These are phyloP conservation scores for Lepilemur ruficaudatus DNA, from an alignment of 2,797 vertebrate genomes.

Conservation along the genomic window DNA sequence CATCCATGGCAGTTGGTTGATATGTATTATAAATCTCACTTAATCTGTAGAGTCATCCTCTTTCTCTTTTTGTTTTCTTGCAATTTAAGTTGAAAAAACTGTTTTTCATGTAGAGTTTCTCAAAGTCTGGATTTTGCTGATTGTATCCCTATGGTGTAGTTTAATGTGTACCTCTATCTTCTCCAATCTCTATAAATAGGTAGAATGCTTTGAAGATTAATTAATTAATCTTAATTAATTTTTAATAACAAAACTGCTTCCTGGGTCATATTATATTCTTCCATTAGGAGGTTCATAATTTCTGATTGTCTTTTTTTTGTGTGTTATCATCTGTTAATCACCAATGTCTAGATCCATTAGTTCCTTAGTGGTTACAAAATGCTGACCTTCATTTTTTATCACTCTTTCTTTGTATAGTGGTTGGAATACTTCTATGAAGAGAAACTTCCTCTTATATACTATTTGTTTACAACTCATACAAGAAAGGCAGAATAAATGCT, in stretches of 20 bases:
- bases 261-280: not conserved
- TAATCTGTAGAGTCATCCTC: not conserved
- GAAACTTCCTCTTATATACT: not conserved
- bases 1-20: not conserved
- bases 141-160: not conserved
- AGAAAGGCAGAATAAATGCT: not conserved
- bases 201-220: not conserved
- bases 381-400: not conserved
- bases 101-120: not conserved
- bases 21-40: not conserved
- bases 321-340: not conserved
- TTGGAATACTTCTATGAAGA: not conserved
- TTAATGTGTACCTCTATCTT: not conserved
- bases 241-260: not conserved
- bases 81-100: not conserved
- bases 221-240: not conserved
- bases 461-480: not conserved
- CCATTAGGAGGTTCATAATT: not conserved
- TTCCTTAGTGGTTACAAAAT: not conserved
- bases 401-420: not conserved
- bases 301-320: not conserved
- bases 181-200: not conserved
- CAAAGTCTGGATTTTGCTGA: not conserved
- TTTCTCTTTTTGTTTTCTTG: not conserved
- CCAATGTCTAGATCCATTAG: not conserved